Conservation (phyloP, 2,888 invertebrate species). For the Chelonus formosanus region DNA sequence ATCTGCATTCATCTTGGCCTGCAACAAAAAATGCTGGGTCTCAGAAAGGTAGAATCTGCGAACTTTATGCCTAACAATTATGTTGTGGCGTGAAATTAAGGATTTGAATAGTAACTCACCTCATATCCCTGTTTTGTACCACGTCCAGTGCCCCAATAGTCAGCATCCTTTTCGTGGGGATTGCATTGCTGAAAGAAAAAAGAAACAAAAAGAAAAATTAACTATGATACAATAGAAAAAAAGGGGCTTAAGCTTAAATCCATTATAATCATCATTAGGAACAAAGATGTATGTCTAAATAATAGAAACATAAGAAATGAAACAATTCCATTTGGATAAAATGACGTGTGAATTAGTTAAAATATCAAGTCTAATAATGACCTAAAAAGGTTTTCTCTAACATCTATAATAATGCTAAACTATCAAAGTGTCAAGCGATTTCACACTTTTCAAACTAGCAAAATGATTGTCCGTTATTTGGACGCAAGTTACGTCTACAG, state of each 20-base stretch:
- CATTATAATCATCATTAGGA: background rate
- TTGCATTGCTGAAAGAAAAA: slow-evolving; percentile 60
- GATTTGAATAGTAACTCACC: slow-evolving; percentile 50
- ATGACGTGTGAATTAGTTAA: background rate
- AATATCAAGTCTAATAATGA: background rate
- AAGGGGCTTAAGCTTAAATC: slow-evolving; percentile 4
- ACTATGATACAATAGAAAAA: slow-evolving; percentile 13
- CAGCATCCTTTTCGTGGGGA: slow-evolving; percentile 63
- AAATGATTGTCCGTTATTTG: slow-evolving; percentile 27
- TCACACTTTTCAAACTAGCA: slow-evolving; percentile 24
- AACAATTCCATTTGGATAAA: background rate
- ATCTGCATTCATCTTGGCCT: slow-evolving; percentile 69
- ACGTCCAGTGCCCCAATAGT: slow-evolving; percentile 63
- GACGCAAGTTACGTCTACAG: slow-evolving; percentile 30
- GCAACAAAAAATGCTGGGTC: slow-evolving; percentile 64
- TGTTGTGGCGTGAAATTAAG: background rate
- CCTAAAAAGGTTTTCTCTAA: background rate
- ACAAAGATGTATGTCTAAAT: background rate
- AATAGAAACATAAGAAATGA: background rate
- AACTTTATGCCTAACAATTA: background rate
- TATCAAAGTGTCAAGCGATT: slow-evolving; percentile 6
- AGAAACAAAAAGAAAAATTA: slow-evolving; percentile 25
- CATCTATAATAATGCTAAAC: background rate
- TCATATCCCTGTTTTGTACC: slow-evolving; percentile 64
- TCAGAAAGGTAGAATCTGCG: slow-evolving; percentile 58